Conservation (phyloP, 1,140 invertebrate genomes). For the Asbolus verrucosus region DNA sequence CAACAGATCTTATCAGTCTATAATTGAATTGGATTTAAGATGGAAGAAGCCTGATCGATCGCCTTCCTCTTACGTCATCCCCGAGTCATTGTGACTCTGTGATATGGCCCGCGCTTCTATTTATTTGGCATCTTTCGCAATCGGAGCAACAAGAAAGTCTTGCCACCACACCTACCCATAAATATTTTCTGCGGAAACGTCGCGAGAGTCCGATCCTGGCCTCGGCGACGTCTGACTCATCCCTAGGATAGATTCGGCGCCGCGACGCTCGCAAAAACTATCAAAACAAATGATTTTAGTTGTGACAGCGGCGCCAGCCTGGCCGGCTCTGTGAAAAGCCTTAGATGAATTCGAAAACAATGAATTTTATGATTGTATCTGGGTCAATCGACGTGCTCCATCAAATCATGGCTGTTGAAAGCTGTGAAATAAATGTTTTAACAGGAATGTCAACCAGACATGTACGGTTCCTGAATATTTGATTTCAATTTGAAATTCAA, state of each 20-base stretch:
- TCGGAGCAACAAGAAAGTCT: not conserved
- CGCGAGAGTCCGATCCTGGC: constrained; percentile 17
- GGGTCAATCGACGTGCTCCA: constrained; percentile 47
- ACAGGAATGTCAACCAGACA: constrained; percentile 57
- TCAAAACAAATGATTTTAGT: constrained; percentile 40
- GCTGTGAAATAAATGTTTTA: constrained; percentile 59
- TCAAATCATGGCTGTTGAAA: constrained; percentile 51
- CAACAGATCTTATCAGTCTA: constrained; percentile 30
- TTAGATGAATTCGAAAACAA: constrained; percentile 13
- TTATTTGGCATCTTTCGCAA: constrained; percentile 4
- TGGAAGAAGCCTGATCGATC: constrained; percentile 36
- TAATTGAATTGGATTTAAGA: constrained; percentile 39
- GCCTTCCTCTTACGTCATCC: constrained; percentile 16
- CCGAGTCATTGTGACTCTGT: constrained; percentile 28
- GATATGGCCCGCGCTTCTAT: constrained; percentile 12
- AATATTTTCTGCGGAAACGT: constrained; percentile 29
- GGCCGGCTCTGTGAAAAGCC: not conserved
- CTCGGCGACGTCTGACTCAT: constrained; percentile 16
- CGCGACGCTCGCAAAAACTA: constrained; percentile 43
- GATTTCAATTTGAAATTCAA: constrained; percentile 59
- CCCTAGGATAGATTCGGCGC: constrained; percentile 2
- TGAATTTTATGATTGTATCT: constrained; percentile 32
- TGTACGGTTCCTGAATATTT: constrained; percentile 57
- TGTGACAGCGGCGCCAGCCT: constrained; percentile 9
- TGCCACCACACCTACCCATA: not conserved